Base-by-base conservation (phyloP, 1,140 invertebrate genomes). In the Medauroidea extradentata region DNA sequence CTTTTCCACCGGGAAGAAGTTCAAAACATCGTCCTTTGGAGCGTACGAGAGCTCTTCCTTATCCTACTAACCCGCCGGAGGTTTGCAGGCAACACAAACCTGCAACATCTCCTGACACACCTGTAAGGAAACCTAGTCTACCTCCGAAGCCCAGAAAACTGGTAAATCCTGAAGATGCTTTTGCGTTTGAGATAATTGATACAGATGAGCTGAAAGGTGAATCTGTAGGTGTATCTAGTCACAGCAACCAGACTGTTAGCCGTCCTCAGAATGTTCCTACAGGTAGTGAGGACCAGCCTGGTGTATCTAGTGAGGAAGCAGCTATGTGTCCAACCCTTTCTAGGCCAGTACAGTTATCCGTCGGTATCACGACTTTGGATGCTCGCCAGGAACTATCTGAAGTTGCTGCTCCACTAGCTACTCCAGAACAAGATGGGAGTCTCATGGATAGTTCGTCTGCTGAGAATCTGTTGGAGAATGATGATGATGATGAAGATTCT, bases 111-210 rank as follows among this genome's bases (percentile, higher is more conserved):
- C 16, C 29, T 25, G 21, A 43, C 23, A 24, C 18, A 41, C 38
- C 57, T 60, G 51, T 51, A 63, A 56, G 63, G 39, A n/a, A n/a
- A 38, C 55, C 64, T 65, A 49, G 50, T 58, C 18, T 57, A 52
- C 69, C 72, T 19, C 68, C 69, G 8, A 56, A 64, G 66, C 58
- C 65, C 21, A 61, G 68, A 43, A 65, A 63, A 52, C 61, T 68
- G 24, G 50, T 64, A 2, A 65, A 76, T 60, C 81, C 81, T 2
- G 87, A 90, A 75, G 88, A 88, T 69, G 82, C 83, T 53, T 90
- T 90, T 70, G 83, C 81, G 59, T 89, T 90, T 71, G 87, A 90
- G 72, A 82, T 90, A 42, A 87, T 89, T 53, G 88, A 89, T 66
- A 87, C 86, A 19, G 87, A 89, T 69, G 88, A 87, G 71, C 66